phyloP scores from a whole-genome alignment of 2,888 invertebrate species.

The Sphinx pinastri region DNA sequence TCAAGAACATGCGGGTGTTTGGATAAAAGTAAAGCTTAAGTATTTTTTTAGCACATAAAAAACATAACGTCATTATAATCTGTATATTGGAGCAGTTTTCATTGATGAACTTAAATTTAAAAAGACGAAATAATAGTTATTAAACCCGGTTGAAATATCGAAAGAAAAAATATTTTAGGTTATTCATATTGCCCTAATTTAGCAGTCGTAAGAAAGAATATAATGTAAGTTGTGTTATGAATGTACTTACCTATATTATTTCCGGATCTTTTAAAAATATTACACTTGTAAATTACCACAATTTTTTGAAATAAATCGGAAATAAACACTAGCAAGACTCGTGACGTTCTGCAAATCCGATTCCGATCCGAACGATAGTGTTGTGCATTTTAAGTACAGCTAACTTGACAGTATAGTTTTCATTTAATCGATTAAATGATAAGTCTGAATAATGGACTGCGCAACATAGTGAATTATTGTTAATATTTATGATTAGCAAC shows the following conservation, averaged over 20 bases:
- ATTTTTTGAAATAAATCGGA: slow-evolving; percentile 70
- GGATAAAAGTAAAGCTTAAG: not conserved
- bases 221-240: not conserved
- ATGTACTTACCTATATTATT: slow-evolving; percentile 57
- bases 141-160: not conserved
- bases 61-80: not conserved
- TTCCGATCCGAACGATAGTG: slow-evolving; percentile 44
- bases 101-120: not conserved
- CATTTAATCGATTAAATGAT: not conserved
- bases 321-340: slow-evolving; percentile 70
- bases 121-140: slow-evolving; percentile 1
- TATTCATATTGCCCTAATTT: slow-evolving; percentile 2
- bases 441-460: no score
- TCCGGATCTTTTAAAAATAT: slow-evolving; percentile 52
- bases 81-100: not conserved
- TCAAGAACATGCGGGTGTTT: slow-evolving; percentile 24
- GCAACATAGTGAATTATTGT: not conserved
- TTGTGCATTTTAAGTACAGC: not conserved
- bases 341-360: slow-evolving; percentile 56
- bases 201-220: not conserved
- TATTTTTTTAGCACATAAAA: not conserved
- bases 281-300: slow-evolving; percentile 78
- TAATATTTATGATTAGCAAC: not conserved
- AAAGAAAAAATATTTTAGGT: slow-evolving; percentile 26
- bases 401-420: slow-evolving; percentile 25